phyloP scores from a whole-genome alignment of 1,140 invertebrate genomes.

The Brachionus plicatilis region DNA sequence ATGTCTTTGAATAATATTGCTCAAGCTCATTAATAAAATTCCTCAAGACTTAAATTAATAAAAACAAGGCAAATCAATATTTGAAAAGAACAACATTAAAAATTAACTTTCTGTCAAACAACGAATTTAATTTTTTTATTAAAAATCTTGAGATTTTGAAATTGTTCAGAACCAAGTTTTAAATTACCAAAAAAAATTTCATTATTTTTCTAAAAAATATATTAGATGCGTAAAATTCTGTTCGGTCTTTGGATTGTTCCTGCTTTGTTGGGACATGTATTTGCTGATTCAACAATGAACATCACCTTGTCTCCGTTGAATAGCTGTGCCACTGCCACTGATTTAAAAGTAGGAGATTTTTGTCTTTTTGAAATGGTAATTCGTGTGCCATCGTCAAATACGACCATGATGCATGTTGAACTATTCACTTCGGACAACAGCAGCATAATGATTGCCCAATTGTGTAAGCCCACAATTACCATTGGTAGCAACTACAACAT shows the following conservation, averaged over 20 bases:
- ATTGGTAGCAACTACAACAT: slow-evolving; percentile 43
- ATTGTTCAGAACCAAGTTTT: background rate
- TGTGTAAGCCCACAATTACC: slow-evolving; percentile 48
- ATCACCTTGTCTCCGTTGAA: background rate
- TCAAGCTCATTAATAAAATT: background rate
- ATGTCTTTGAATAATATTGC: background rate
- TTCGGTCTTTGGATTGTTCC: background rate
- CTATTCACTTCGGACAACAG: slow-evolving; percentile 52
- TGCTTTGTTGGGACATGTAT: background rate
- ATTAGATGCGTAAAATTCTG: background rate
- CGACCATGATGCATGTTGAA: slow-evolving; percentile 49
- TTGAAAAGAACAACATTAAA: background rate
- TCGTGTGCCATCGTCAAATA: slow-evolving; percentile 37
- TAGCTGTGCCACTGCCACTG: slow-evolving; percentile 7
- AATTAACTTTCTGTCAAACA: background rate
- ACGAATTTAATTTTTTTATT: background rate
- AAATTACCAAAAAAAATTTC: background rate
- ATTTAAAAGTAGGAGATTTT: background rate
- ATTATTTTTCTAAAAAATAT: background rate
- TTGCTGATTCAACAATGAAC: background rate
- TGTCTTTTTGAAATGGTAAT: slow-evolving; percentile 37
- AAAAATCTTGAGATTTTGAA: background rate
- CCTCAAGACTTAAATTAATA: background rate
- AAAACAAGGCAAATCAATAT: background rate
- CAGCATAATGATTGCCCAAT: slow-evolving; percentile 47